Conservation (phyloP, 1,140 invertebrate species). For the Trichomalopsis sarcophagae region DNA sequence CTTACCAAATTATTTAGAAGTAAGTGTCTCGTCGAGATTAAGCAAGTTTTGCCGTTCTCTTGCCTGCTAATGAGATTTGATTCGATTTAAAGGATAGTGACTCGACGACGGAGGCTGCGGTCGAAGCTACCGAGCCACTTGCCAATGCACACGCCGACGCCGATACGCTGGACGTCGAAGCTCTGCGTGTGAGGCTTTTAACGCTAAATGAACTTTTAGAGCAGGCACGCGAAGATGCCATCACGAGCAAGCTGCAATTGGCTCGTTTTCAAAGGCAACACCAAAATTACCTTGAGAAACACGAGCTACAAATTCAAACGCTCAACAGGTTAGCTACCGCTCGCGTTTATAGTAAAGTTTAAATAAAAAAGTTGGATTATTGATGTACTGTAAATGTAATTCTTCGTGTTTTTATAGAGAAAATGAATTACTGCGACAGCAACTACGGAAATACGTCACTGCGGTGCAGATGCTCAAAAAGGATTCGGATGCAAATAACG, state of each 20-base stretch:
- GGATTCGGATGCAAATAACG: conserved; percentile 73
- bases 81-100: conserved; percentile 62
- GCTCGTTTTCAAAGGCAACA: conserved; percentile 71
- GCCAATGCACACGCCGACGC: conserved; percentile 56
- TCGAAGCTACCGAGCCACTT: conserved; percentile 71
- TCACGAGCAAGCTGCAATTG: conserved; percentile 67
- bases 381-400: conserved; percentile 49
- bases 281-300: conserved; percentile 71
- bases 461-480: conserved; percentile 89
- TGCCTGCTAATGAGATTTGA: neutral
- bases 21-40: conserved; percentile 53
- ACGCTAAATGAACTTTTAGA: conserved; percentile 69
- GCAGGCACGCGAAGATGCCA: conserved; percentile 69
- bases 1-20: conserved; percentile 67
- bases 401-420: conserved; percentile 78
- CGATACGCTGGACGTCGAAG: conserved; percentile 65
- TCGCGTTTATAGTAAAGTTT: neutral
- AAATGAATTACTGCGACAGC: conserved; percentile 91
- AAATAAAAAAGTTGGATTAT: neutral
- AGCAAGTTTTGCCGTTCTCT: too few relatives aligned
- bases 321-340: conserved; percentile 61
- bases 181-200: conserved; percentile 64
- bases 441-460: conserved; percentile 91
- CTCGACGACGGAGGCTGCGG: conserved; percentile 65
- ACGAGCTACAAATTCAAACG: conserved; percentile 71